Evolutionary conservation across 2,797 vertebrate species (phyloP).

Genomic region (Taenioides sp.): DNA sequence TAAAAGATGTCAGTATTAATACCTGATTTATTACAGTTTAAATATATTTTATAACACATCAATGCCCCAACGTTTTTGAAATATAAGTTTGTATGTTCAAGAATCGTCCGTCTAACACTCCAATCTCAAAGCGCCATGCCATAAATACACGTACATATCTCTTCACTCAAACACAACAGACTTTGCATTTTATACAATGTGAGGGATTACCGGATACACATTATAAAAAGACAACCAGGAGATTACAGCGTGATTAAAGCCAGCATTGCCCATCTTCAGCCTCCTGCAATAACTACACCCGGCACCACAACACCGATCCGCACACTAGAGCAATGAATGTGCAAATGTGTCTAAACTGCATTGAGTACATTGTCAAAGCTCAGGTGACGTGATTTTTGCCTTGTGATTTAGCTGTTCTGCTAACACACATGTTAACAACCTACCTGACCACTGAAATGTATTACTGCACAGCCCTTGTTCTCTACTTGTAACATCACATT

Average conservation of each 20-base stretch:
- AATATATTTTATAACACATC: neutral
- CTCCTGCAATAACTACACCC: conserved; percentile 45
- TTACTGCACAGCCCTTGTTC: conserved; percentile 37
- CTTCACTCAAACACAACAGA: conserved; percentile 15
- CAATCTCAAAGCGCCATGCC: conserved; percentile 8
- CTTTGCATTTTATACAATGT: conserved; percentile 17
- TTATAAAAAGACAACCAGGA: conserved; percentile 15
- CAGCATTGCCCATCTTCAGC: conserved; percentile 36
- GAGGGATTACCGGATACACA: conserved; percentile 30
- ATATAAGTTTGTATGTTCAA: neutral
- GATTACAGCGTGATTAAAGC: conserved; percentile 31
- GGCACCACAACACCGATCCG: neutral
- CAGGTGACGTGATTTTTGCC: conserved; percentile 34
- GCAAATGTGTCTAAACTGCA: conserved; percentile 5
- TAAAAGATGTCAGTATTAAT: neutral
- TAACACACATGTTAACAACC: conserved; percentile 36
- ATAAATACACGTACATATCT: conserved; percentile 9
- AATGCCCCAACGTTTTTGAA: neutral
- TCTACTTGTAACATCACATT: conserved; percentile 48
- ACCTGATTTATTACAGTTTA: neutral
- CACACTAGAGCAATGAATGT: neutral
- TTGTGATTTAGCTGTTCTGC: conserved; percentile 31
- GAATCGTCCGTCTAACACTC: neutral
- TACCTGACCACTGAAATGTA: conserved; percentile 63
- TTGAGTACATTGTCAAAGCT: conserved; percentile 29